Evolutionary conservation across 2,113 vertebrate species (phyloP).

Genomic region (Cyprinodon tularosa): DNA sequence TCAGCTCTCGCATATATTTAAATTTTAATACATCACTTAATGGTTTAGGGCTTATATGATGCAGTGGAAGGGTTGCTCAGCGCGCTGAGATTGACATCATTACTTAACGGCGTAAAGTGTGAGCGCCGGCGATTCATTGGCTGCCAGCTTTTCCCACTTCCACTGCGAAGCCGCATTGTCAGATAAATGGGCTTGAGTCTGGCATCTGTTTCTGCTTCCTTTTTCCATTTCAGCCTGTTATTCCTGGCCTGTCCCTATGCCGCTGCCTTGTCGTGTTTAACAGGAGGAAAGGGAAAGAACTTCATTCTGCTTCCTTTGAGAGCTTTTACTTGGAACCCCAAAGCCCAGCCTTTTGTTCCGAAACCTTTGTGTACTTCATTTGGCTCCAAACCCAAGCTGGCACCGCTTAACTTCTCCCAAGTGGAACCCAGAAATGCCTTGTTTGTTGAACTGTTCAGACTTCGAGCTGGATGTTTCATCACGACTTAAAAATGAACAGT

Average conservation of each 20-base stretch:
- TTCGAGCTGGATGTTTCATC: conserved; percentile 32
- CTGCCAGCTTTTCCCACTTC: conserved; percentile 43
- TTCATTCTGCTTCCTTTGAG: conserved; percentile 52
- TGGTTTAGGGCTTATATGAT: not conserved
- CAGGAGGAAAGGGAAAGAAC: conserved; percentile 54
- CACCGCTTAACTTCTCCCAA: conserved; percentile 22
- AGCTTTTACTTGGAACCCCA: conserved; percentile 22
- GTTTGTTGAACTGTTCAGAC: conserved; percentile 37
- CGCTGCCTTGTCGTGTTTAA: conserved; percentile 42
- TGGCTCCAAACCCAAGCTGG: conserved; percentile 51
- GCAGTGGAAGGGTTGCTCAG: not conserved
- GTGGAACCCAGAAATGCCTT: conserved; percentile 48
- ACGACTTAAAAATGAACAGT: not conserved
- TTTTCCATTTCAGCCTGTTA: conserved; percentile 60
- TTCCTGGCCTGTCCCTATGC: conserved; percentile 48
- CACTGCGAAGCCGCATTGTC: conserved; percentile 48
- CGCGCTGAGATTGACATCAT: conserved; percentile 8
- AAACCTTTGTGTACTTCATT: conserved; percentile 46
- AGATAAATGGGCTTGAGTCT: conserved; percentile 64
- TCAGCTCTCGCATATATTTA: not conserved
- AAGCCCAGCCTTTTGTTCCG: conserved; percentile 30
- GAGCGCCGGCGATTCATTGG: conserved; percentile 48
- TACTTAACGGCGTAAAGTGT: conserved; percentile 61
- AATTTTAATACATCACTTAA: not conserved
- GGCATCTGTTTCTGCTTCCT: conserved; percentile 62